Percentiles rank a stretch among this genome's conserved stretches.
Evolutionary conservation across 2,888 invertebrate genomes (phyloP).

Genomic region (Autographa pulchrina): DNA sequence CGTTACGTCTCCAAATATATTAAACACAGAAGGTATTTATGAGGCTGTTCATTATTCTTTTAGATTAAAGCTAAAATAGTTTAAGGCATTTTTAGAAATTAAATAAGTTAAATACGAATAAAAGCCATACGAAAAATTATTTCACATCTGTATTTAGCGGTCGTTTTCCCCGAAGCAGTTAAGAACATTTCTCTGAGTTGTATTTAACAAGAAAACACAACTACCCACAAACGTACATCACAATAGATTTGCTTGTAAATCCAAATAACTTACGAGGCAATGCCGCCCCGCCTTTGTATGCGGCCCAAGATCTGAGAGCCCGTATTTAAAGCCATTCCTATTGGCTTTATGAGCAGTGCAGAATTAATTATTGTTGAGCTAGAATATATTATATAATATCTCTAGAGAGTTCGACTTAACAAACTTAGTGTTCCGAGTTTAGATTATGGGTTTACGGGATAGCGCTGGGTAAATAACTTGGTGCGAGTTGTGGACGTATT

Average conservation of each 20-base stretch:
- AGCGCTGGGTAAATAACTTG: constrained; percentile 47
- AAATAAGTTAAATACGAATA: too few relatives aligned
- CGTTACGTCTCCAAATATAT: neutral
- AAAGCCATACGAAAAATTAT: too few relatives aligned
- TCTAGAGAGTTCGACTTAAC: constrained; percentile 53
- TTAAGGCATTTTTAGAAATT: too few relatives aligned
- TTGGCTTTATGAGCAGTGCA: constrained; percentile 53
- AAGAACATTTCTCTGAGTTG: neutral
- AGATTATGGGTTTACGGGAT: constrained; percentile 52
- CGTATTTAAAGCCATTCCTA: constrained; percentile 49
- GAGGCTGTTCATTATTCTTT: neutral
- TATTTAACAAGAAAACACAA: constrained; percentile 22
- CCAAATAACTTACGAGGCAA: constrained; percentile 26
- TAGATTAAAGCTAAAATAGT: neutral
- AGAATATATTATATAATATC: constrained; percentile 56
- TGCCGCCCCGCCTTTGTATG: constrained; percentile 46
- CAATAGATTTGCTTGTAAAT: constrained; percentile 47
- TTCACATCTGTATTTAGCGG: neutral
- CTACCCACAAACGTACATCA: constrained; percentile 32
- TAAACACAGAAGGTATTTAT: neutral
- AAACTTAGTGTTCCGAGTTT: constrained; percentile 48
- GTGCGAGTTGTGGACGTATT: constrained; percentile 40
- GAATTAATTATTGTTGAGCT: constrained; percentile 64
- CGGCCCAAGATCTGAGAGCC: constrained; percentile 30
- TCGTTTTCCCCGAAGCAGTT: neutral